Evolutionary conservation across 2,888 invertebrate genomes (phyloP).

Genomic region (Arenicola marina): DNA sequence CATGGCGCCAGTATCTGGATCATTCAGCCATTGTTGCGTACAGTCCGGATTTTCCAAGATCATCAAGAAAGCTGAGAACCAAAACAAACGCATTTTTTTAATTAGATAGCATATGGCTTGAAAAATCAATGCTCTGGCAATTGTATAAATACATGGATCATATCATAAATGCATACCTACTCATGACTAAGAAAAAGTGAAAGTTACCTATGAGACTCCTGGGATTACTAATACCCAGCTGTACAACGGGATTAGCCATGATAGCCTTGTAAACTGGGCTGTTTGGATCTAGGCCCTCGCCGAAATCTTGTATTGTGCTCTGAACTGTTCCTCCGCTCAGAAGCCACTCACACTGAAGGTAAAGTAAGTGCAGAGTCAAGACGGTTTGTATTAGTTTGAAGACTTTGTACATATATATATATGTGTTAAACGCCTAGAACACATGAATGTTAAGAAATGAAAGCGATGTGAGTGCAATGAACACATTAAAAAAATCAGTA

Average conservation of each 20-base stretch:
- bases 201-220: slow-evolving; percentile 69
- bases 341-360: slow-evolving; percentile 67
- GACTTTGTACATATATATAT: too few species aligned
- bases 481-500: too few species aligned
- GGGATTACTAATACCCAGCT: slow-evolving; percentile 70
- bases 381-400: too few species aligned
- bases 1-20: slow-evolving; percentile 72
- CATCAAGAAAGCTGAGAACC: slow-evolving; percentile 69
- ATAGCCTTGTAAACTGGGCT: slow-evolving; percentile 71
- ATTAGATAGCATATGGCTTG: too few species aligned
- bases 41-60: slow-evolving; percentile 71
- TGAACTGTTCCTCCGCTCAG: slow-evolving; percentile 66
- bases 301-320: slow-evolving; percentile 63
- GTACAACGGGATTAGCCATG: slow-evolving; percentile 70
- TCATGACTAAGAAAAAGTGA: too few species aligned
- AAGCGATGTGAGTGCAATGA: too few species aligned
- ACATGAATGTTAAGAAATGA: too few species aligned
- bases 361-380: background rate
- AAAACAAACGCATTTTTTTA: too few species aligned
- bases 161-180: too few species aligned
- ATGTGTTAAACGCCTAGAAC: too few species aligned
- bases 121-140: too few species aligned
- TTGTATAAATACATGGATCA: too few species aligned
- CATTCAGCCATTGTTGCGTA: slow-evolving; percentile 71
- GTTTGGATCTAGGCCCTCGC: slow-evolving; percentile 67